Conservation (phyloP, 2,797 vertebrate species). For the Micrastur ruficollis region DNA sequence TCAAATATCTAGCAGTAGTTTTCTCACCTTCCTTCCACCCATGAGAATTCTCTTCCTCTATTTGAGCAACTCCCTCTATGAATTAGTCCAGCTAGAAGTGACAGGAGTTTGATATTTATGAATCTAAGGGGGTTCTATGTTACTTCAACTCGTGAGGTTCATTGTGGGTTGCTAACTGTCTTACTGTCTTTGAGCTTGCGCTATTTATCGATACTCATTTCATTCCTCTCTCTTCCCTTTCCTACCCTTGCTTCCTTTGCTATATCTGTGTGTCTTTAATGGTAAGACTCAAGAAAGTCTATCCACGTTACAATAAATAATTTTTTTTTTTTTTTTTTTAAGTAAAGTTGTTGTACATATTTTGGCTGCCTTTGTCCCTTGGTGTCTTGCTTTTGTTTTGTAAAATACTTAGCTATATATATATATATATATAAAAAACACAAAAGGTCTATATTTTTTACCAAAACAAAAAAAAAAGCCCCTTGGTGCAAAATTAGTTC, state of each 20-base stretch:
- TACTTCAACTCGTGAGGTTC: constrained; percentile 14
- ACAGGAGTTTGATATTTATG: background rate
- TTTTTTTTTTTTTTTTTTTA: constrained; percentile 59
- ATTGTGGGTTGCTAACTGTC: constrained; percentile 76
- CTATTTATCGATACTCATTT: constrained; percentile 78
- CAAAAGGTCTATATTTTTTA: constrained; percentile 47
- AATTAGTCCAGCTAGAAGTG: background rate
- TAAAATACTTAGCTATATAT: constrained; percentile 70
- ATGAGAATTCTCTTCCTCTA: background rate
- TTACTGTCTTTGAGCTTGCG: constrained; percentile 78
- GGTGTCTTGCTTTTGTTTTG: constrained; percentile 83
- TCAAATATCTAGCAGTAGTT: background rate
- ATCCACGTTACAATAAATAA: constrained; percentile 87
- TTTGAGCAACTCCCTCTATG: background rate
- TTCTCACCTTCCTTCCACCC: background rate
- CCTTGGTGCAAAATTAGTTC: constrained; percentile 70
- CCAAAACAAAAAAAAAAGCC: constrained; percentile 43
- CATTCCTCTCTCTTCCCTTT: constrained; percentile 84
- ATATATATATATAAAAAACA: background rate
- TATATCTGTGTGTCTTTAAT: constrained; percentile 88
- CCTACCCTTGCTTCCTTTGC: constrained; percentile 84
- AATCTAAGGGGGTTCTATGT: background rate
- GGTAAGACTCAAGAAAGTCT: constrained; percentile 90
- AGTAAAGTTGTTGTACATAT: constrained; percentile 81
- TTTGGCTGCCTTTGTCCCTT: constrained; percentile 84